These are phyloP conservation scores for Homarus gammarus DNA, from an alignment of 2,888 invertebrate genomes.

Conservation along the genomic window DNA sequence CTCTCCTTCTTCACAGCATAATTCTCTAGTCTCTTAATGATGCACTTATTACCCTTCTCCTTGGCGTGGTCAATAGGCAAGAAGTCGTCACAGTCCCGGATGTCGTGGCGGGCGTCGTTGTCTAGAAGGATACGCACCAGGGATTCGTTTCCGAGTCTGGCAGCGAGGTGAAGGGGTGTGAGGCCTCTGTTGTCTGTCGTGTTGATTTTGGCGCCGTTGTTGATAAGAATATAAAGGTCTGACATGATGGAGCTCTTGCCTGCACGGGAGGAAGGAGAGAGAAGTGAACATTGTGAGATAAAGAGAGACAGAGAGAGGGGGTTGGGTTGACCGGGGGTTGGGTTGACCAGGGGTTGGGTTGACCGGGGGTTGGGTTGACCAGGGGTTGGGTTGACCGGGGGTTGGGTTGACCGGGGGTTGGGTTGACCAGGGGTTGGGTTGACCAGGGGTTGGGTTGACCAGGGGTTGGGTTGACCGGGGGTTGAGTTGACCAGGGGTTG, in stretches of 20 bases:
- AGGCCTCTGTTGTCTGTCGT: conserved; percentile 85
- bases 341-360: too few species aligned
- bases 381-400: too few species aligned
- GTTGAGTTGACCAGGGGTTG: too few species aligned
- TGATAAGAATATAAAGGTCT: conserved; percentile 72
- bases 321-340: too few species aligned
- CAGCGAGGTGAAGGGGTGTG: conserved; percentile 95
- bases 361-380: too few species aligned
- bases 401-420: too few species aligned
- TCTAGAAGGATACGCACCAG: conserved; percentile 95
- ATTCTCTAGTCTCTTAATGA: conserved; percentile 63
- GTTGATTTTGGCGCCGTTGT: conserved; percentile 64
- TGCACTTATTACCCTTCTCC: conserved; percentile 67
- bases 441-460: too few species aligned
- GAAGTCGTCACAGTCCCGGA: conserved; percentile 65
- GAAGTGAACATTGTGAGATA: not conserved
- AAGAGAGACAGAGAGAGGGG: conserved; percentile 10
- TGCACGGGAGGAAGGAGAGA: conserved; percentile 18
- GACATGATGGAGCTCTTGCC: conserved; percentile 72
- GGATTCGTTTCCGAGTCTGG: conserved; percentile 93
- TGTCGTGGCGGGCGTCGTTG: conserved; percentile 92
- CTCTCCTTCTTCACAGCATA: conserved; percentile 40
- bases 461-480: too few species aligned
- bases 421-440: too few species aligned
- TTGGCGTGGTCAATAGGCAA: conserved; percentile 70